phyloP scores from a whole-genome alignment of 2,113 vertebrate species.

The Sminthopsis crassicaudata region DNA sequence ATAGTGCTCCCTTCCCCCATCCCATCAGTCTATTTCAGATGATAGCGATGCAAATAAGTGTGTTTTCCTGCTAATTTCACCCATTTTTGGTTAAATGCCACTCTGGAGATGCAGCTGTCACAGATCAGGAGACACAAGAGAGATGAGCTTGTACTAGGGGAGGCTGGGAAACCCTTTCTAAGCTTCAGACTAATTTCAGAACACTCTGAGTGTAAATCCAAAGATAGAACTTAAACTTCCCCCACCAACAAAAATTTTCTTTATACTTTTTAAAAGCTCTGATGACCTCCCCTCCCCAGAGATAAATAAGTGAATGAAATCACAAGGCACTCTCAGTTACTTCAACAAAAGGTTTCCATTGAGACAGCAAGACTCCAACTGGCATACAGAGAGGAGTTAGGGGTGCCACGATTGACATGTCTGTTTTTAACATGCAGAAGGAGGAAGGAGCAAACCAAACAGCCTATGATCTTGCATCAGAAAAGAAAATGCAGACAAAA shows the following conservation, averaged over 20 bases:
- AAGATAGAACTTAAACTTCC: neutral
- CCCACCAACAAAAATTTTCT: neutral
- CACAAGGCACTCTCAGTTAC: neutral
- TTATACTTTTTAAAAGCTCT: neutral
- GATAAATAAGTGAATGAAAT: neutral
- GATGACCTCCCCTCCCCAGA: neutral
- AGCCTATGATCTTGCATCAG: constrained; percentile 13
- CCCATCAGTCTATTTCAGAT: constrained; percentile 47
- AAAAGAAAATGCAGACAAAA: constrained; percentile 15
- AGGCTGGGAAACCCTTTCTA: constrained; percentile 26
- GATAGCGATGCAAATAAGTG: constrained; percentile 60
- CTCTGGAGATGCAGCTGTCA: constrained; percentile 60
- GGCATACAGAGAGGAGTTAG: constrained; percentile 2
- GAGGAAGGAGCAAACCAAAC: neutral
- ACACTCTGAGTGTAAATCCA: neutral
- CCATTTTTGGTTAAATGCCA: constrained; percentile 62
- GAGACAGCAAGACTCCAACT: constrained; percentile 22
- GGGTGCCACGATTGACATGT: neutral
- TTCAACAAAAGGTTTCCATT: neutral
- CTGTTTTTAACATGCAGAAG: constrained; percentile 30
- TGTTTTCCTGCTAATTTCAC: constrained; percentile 67
- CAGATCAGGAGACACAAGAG: constrained; percentile 39
- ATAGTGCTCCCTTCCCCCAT: constrained; percentile 26
- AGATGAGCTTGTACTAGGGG: neutral
- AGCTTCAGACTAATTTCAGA: constrained; percentile 10